A percentile compares a stretch with the other conserved stretches of the same genome.
Evolutionary conservation across 2,888 invertebrate species (phyloP).

Genomic region (Tipula helvola): DNA sequence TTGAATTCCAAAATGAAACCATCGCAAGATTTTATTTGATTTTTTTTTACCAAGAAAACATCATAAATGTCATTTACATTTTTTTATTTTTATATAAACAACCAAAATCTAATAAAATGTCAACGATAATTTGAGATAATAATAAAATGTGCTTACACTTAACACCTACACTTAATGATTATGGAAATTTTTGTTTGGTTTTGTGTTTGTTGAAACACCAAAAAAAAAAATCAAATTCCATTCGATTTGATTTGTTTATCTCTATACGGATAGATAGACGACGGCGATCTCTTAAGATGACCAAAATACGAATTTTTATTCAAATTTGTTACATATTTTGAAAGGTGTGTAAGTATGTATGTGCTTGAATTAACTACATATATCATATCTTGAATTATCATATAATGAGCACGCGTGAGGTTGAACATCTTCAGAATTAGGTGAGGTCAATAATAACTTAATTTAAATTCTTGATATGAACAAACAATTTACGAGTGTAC

Average conservation of each 20-base stretch:
- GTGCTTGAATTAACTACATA: not conserved
- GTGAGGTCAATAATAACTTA: not conserved
- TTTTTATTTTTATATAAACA: not conserved
- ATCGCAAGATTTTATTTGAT: not conserved
- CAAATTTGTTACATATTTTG: not conserved
- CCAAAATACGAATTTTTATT: not conserved
- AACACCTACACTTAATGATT: not conserved
- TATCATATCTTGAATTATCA: not conserved
- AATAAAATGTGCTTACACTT: constrained; percentile 7
- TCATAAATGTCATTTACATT: not conserved
- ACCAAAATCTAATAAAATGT: not conserved
- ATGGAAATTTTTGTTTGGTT: not conserved
- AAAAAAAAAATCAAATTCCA: not conserved
- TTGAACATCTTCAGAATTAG: not conserved
- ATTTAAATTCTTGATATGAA: not conserved
- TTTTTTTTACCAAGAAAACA: not conserved
- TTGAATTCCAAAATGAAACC: not conserved
- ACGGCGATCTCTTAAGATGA: not conserved
- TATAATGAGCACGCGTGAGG: not conserved
- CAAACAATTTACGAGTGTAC: not conserved
- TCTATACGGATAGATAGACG: not conserved
- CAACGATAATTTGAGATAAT: not conserved
- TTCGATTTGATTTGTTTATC: not conserved
- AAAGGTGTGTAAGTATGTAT: not conserved
- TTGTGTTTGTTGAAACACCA: not conserved